Evolutionary conservation across 1,140 invertebrate genomes (phyloP).

Genomic region (Gonioctena quinquepunctata): DNA sequence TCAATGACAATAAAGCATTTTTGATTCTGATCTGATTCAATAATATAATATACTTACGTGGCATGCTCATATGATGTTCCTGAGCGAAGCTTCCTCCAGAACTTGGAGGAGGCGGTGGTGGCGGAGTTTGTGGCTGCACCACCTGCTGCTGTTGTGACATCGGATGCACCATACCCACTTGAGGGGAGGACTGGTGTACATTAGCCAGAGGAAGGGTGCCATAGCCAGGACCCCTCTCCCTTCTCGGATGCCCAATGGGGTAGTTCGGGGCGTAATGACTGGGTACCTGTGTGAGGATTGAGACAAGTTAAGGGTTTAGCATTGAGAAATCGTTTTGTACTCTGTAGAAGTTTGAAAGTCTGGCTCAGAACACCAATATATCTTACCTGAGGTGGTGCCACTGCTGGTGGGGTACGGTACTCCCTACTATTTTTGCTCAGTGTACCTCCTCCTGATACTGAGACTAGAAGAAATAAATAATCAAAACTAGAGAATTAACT

Average conservation of each 20-base stretch:
- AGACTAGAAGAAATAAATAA: constrained; percentile 37
- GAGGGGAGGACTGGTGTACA: constrained; percentile 61
- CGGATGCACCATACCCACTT: constrained; percentile 73
- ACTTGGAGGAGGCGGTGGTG: constrained; percentile 60
- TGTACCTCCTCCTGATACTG: constrained; percentile 49
- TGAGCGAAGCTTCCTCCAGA: constrained; percentile 56
- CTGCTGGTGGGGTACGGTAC: constrained; percentile 90
- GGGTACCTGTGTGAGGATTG: constrained; percentile 76
- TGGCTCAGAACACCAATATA: neutral
- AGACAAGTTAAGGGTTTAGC: no score
- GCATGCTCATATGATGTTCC: constrained; percentile 73
- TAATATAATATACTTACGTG: constrained; percentile 67
- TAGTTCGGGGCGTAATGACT: constrained; percentile 95
- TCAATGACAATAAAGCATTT: no score
- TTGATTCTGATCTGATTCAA: no score
- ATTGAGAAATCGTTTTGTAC: no score
- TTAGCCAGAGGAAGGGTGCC: constrained; percentile 73
- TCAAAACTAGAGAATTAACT: no score
- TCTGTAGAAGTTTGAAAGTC: no score
- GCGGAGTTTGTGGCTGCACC: constrained; percentile 69
- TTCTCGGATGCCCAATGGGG: constrained; percentile 77
- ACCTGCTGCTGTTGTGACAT: constrained; percentile 65
- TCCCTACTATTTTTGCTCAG: constrained; percentile 63
- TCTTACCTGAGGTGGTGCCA: constrained; percentile 81
- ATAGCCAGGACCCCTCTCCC: constrained; percentile 75